Evolutionary conservation across 2,888 invertebrate species (phyloP).

Genomic region (Drosophila cognata): DNA sequence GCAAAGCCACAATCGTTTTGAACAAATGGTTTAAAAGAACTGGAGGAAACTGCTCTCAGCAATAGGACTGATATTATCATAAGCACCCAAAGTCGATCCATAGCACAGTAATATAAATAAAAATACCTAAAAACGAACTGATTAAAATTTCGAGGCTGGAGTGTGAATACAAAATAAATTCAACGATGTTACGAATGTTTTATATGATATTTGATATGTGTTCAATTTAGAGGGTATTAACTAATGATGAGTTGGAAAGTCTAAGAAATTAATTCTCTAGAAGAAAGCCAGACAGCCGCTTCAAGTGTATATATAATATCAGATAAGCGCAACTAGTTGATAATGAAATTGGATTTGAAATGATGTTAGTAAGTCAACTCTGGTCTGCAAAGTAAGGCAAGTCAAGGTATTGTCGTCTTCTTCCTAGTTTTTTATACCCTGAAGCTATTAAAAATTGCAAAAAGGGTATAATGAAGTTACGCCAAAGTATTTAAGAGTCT

Average conservation of each 20-base stretch:
- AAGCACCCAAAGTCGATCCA: background rate
- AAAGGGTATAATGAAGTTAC: background rate
- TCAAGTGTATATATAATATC: background rate
- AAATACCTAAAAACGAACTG: background rate
- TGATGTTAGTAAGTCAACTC: background rate
- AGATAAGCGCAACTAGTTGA: background rate
- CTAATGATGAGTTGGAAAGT: background rate
- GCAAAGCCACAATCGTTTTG: conserved; percentile 12
- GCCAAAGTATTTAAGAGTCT: background rate
- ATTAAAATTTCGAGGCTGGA: background rate
- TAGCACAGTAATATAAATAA: background rate
- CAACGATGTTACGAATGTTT: background rate
- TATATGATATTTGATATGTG: background rate
- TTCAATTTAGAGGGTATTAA: too few species aligned
- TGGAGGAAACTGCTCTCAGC: background rate
- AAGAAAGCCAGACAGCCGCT: background rate
- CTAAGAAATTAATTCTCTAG: background rate
- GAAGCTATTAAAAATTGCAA: background rate
- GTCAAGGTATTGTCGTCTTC: background rate
- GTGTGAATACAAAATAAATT: background rate
- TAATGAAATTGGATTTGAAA: background rate
- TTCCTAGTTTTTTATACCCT: background rate
- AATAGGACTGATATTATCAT: background rate
- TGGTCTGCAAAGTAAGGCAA: background rate
- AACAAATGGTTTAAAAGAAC: background rate